Percentiles rank a stretch among this genome's conserved stretches.
Conservation (phyloP, 2,888 invertebrate genomes). For the Portevinia maculata region DNA sequence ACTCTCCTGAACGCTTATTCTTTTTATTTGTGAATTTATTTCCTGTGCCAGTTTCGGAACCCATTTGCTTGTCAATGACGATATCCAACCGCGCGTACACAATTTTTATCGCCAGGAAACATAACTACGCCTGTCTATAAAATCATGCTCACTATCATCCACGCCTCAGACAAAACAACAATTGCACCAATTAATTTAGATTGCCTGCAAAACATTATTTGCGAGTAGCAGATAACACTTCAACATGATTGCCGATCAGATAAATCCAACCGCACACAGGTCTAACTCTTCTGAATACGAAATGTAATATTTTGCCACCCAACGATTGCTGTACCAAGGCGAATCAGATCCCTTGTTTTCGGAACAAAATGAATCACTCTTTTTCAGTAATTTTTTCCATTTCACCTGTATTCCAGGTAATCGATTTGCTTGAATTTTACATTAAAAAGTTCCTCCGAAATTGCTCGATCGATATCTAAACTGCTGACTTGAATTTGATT, state of each 20-base stretch:
- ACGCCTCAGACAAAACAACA: not conserved
- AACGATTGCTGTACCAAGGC: not conserved
- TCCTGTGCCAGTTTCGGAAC: no score
- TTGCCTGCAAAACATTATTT: not conserved
- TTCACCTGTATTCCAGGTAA: not conserved
- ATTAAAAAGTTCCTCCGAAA: slow-evolving; percentile 12
- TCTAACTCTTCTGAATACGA: not conserved
- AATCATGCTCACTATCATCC: not conserved
- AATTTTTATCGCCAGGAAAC: no score
- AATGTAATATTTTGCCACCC: not conserved
- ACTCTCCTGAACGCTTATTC: no score
- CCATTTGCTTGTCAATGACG: no score
- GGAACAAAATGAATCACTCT: not conserved
- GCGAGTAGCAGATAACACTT: not conserved
- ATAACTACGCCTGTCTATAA: not conserved
- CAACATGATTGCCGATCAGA: not conserved
- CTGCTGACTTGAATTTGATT: slow-evolving; percentile 61
- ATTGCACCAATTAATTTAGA: not conserved
- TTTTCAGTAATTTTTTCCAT: not conserved
- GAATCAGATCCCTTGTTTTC: not conserved
- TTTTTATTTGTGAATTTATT: no score
- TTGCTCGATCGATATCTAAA: slow-evolving; percentile 57
- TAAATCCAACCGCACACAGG: not conserved
- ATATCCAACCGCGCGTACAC: no score
- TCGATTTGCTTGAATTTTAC: not conserved